Evolutionary conservation across 2,888 invertebrate species (phyloP).

Genomic region (Campopleginae sp.): DNA sequence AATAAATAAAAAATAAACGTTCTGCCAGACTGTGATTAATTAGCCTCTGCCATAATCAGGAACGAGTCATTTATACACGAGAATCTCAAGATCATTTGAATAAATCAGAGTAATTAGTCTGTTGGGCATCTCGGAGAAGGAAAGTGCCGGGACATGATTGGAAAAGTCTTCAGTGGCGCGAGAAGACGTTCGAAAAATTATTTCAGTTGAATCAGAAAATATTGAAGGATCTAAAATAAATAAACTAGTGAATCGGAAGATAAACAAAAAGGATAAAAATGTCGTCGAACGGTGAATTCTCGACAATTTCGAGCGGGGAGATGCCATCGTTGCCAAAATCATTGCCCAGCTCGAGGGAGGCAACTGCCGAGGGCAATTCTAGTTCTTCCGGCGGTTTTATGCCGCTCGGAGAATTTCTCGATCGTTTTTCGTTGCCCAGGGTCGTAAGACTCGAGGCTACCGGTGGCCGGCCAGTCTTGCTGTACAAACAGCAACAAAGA

Average conservation of each 20-base stretch:
- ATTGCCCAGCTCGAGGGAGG: slow-evolving; percentile 81
- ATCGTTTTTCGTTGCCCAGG: slow-evolving; percentile 83
- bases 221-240: too few relatives aligned
- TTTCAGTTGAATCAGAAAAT: neutral
- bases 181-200: slow-evolving; percentile 63
- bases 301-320: slow-evolving; percentile 82
- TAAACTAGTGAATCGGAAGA: neutral
- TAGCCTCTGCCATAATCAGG: slow-evolving; percentile 1
- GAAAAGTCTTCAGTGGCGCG: slow-evolving; percentile 61
- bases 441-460: slow-evolving; percentile 83
- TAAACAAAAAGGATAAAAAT: slow-evolving; percentile 68
- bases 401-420: slow-evolving; percentile 83
- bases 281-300: slow-evolving; percentile 83
- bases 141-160: slow-evolving; percentile 60
- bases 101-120: neutral
- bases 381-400: slow-evolving; percentile 79
- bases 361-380: slow-evolving; percentile 81
- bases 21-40: slow-evolving; percentile 7
- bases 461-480: slow-evolving; percentile 83
- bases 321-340: slow-evolving; percentile 80
- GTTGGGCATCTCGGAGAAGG: neutral
- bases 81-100: neutral
- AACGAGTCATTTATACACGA: neutral
- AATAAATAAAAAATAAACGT: neutral
- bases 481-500: slow-evolving; percentile 80